These are phyloP conservation scores for Psophia crepitans DNA, from an alignment of 2,113 vertebrate genomes.

Conservation along the genomic window DNA sequence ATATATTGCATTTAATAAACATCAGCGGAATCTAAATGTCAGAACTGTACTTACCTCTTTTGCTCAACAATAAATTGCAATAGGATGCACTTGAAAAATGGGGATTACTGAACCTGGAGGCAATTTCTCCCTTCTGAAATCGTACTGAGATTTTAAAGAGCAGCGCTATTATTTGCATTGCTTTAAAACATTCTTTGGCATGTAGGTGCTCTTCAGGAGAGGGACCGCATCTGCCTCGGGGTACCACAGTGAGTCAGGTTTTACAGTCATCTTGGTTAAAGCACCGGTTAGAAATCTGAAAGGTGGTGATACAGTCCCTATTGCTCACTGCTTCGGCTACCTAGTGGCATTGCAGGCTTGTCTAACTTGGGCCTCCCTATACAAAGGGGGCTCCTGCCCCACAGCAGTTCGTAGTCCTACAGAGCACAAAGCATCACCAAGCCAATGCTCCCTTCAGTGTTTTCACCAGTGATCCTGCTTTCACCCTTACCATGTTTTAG, in stretches of 20 bases:
- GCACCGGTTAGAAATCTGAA: neutral
- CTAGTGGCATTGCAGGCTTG: neutral
- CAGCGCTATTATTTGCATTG: neutral
- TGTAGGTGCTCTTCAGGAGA: neutral
- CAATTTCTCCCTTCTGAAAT: neutral
- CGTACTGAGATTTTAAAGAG: neutral
- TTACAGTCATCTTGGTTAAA: neutral
- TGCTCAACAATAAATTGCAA: neutral
- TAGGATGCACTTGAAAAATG: neutral
- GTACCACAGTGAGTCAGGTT: neutral
- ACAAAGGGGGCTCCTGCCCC: neutral
- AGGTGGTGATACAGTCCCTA: neutral
- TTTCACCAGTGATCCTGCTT: neutral
- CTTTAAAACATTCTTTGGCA: neutral
- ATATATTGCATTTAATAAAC: neutral
- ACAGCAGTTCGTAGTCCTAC: neutral
- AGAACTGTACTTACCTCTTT: neutral
- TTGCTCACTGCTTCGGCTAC: neutral
- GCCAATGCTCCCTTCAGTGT: rapidly evolving
- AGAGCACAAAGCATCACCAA: neutral
- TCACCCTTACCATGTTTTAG: neutral
- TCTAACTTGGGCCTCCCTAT: too few relatives aligned
- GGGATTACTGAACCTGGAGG: neutral
- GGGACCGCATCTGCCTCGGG: neutral
- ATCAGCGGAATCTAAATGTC: neutral